Base-by-base conservation (phyloP, 2,888 invertebrate species). In the Pollenia angustigena region DNA sequence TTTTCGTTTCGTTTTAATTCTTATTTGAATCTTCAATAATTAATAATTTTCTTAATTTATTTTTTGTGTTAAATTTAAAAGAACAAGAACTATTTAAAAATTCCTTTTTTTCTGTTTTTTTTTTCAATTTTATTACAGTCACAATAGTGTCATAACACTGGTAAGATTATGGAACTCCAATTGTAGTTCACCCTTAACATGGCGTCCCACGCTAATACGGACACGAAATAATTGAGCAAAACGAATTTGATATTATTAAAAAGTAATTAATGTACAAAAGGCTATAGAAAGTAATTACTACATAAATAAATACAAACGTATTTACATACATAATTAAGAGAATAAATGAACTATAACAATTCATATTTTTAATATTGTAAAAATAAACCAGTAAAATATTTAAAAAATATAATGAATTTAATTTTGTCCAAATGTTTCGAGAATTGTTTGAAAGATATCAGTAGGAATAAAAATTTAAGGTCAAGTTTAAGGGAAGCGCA, bases 81-180 rank as follows among this genome's bases (percentile, higher is more conserved):
- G 32, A 32, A 6, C 4, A 32, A 32, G 1, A 32, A 6, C 32
- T 32, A 32, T 32, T 14, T 44, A 44, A 16, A 6, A 4, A n/a
- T n/a, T 62, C 14, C 1, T 1, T 18, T 18, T 42, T 58, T 32
- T 23, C 18, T 18, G 9, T 23, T 23, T 56, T 56, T 23, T 56
- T 56, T 56, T 18, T 11, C 14, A 18, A 56, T 18, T 18, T 9
- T 10, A 14, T 60, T 80, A 16, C 14, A 78, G 71, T 58, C 18
- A 32, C 2, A 72, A 54, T 14, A 50, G 62, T 74, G 60, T 72
- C 60, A 52, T 86, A 62, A 80, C 64, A 40, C 32, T 83, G 56
- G 83, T 83, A 7, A 76, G 14, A 50, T 56, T 81, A 48, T 84
- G 81, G 75, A 66, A 66, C 12, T 81, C 87, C 16, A 68, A 83